These are phyloP conservation scores for Bos taurus DNA, from an alignment of 2,113 vertebrate species.

Conservation along the genomic window DNA sequence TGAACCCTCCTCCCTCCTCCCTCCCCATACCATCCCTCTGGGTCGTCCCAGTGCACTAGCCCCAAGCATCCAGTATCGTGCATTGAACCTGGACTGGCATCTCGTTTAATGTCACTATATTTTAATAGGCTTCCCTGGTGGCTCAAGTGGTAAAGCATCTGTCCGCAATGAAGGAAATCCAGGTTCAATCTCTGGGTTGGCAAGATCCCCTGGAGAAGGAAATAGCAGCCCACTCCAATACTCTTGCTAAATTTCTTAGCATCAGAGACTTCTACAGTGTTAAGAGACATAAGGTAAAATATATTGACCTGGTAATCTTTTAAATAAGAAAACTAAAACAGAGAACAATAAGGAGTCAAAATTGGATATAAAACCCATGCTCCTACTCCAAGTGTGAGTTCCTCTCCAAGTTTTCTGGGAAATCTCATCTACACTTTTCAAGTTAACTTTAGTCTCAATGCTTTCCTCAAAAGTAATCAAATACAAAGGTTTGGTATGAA, in stretches of 20 bases:
- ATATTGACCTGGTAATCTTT: background rate
- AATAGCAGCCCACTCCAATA: background rate
- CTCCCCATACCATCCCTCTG: too few species aligned
- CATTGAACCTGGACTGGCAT: too few species aligned
- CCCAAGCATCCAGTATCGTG: too few species aligned
- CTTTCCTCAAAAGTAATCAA: slow-evolving; percentile 11
- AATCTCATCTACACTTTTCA: background rate
- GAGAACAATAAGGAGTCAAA: background rate
- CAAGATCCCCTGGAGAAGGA: background rate
- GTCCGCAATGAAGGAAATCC: background rate
- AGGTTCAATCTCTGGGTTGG: background rate
- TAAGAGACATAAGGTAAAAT: background rate
- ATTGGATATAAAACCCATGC: background rate
- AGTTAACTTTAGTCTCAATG: background rate
- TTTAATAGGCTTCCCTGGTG: background rate
- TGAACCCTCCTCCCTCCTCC: too few species aligned
- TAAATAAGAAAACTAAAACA: background rate
- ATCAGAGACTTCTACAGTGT: background rate
- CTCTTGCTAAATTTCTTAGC: background rate
- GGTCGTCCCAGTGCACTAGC: too few species aligned
- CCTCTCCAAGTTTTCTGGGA: background rate
- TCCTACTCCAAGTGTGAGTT: background rate
- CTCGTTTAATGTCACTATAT: background rate
- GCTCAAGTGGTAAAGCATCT: background rate
- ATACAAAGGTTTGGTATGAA: background rate